These are phyloP conservation scores for Chanos chanos DNA, from an alignment of 2,797 vertebrate species.

Conservation along the genomic window DNA sequence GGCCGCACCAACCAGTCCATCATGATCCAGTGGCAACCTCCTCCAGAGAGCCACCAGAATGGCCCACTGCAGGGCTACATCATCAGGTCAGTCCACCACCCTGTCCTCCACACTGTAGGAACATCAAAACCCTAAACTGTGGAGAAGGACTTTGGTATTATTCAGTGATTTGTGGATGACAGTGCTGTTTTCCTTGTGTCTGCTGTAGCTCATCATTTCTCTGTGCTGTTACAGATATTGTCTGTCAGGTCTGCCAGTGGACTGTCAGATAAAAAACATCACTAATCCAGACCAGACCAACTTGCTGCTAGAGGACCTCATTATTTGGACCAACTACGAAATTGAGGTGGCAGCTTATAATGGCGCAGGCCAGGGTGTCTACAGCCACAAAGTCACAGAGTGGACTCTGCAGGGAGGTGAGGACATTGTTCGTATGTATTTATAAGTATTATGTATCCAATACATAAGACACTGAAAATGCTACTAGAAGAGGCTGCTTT, in stretches of 20 bases:
- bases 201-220: neutral
- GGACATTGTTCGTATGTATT: conserved; percentile 23
- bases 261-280: conserved; percentile 96
- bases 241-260: conserved; percentile 90
- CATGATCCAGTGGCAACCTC: conserved; percentile 98
- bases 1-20: conserved; percentile 98
- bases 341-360: conserved; percentile 95
- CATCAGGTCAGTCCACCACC: conserved; percentile 78
- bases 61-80: conserved; percentile 92
- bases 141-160: too few relatives aligned
- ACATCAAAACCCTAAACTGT: conserved; percentile 51
- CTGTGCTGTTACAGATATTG: conserved; percentile 77
- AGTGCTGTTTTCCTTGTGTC: neutral
- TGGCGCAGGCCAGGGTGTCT: conserved; percentile 87
- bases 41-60: conserved; percentile 92
- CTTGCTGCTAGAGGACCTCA: conserved; percentile 91
- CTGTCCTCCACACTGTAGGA: neutral
- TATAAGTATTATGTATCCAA: neutral
- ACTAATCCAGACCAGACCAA: conserved; percentile 87
- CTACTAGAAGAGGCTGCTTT: neutral
- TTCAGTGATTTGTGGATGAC: too few relatives aligned
- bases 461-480: neutral
- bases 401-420: conserved; percentile 97
- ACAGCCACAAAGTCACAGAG: conserved; percentile 91
- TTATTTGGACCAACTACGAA: conserved; percentile 99